phyloP scores from a whole-genome alignment of 2,113 vertebrate species.

The Hirundichthys speculiger region DNA sequence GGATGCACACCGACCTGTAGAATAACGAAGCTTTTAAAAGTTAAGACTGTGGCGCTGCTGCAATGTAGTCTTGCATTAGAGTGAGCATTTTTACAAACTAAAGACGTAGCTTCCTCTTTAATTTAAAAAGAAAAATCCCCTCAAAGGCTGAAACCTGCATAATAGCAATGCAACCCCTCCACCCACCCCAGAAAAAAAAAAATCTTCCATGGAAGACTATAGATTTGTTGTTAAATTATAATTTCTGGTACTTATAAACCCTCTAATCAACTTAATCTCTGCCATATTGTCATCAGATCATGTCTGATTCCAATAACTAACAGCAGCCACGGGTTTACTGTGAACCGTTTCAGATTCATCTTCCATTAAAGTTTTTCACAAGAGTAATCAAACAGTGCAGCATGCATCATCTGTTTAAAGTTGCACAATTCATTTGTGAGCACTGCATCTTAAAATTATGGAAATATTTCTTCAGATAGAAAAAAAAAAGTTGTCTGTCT shows the following conservation, averaged over 20 bases:
- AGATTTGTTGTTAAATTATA: constrained; percentile 37
- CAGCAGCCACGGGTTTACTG: constrained; percentile 15
- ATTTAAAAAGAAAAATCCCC: constrained; percentile 15
- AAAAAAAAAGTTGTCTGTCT: constrained; percentile 18
- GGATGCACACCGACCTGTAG: constrained; percentile 40
- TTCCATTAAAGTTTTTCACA: constrained; percentile 9
- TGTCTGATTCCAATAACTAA: constrained; percentile 26
- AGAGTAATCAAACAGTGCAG: constrained; percentile 23
- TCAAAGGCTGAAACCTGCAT: constrained; percentile 35
- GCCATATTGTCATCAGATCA: constrained; percentile 42
- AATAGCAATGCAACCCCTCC: constrained; percentile 25
- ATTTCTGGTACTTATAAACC: constrained; percentile 38
- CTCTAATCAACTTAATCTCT: constrained; percentile 5
- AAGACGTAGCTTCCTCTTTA: constrained; percentile 3
- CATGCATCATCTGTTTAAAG: constrained; percentile 48
- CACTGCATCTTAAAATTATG: constrained; percentile 28
- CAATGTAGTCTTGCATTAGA: constrained; percentile 30
- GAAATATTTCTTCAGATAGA: constrained; percentile 10
- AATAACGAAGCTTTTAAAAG: constrained; percentile 55
- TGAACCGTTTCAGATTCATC: constrained; percentile 12
- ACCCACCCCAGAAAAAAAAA: background rate
- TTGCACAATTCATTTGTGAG: constrained; percentile 44
- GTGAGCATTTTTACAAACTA: constrained; percentile 29
- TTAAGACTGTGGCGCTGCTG: constrained; percentile 31
- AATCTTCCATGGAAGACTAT: constrained; percentile 55